These are phyloP conservation scores for Teleogryllus oceanicus DNA, from an alignment of 2,888 invertebrate species.

Conservation along the genomic window DNA sequence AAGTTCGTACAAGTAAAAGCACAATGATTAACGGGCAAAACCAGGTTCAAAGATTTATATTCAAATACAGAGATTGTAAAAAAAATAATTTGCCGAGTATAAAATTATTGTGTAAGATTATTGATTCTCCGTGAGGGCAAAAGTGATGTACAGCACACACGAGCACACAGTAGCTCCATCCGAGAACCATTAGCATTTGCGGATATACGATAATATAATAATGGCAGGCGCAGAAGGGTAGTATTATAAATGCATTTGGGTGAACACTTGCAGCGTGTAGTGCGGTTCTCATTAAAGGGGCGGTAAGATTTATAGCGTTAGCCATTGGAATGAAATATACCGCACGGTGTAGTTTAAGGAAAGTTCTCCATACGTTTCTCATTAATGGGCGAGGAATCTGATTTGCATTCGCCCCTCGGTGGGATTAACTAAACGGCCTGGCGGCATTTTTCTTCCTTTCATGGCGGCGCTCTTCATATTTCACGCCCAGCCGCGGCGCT, in stretches of 20 bases:
- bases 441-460: conserved; percentile 18
- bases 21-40: too few species aligned
- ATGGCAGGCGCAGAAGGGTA: background rate
- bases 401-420: conserved; percentile 2
- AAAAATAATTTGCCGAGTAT: too few species aligned
- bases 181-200: conserved; percentile 8
- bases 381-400: background rate
- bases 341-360: conserved; percentile 7
- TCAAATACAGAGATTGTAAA: too few species aligned
- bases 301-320: background rate
- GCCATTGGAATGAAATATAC: conserved; percentile 9
- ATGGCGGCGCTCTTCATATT: background rate
- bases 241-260: conserved; percentile 18
- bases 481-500: background rate
- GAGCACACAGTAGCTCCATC: background rate
- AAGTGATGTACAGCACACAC: too few species aligned
- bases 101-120: too few species aligned
- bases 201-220: conserved; percentile 18
- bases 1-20: too few species aligned
- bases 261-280: conserved; percentile 18
- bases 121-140: too few species aligned
- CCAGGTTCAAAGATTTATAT: too few species aligned
- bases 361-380: conserved; percentile 18
- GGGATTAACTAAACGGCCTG: conserved; percentile 9
- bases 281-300: background rate